These are phyloP conservation scores for Colius striatus DNA, from an alignment of 2,113 vertebrate species.

Conservation along the genomic window DNA sequence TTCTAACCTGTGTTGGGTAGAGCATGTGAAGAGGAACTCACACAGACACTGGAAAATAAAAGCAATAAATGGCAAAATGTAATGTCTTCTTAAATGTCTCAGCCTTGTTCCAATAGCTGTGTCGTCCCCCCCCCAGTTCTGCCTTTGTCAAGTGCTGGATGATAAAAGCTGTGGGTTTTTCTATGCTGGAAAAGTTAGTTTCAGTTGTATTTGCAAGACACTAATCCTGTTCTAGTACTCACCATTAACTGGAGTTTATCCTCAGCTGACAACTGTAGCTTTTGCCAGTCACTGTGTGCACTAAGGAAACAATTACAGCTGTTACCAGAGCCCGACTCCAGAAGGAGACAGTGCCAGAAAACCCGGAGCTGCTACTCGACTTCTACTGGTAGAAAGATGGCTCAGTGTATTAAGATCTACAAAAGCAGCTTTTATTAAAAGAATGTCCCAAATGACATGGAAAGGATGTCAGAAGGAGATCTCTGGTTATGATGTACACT, in stretches of 20 bases:
- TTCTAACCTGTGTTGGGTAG: background rate
- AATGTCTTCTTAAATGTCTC: too few relatives aligned
- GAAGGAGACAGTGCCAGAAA: background rate
- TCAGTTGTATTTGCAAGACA: background rate
- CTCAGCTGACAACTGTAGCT: background rate
- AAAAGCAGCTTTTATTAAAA: background rate
- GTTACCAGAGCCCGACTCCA: background rate
- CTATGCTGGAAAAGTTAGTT: background rate
- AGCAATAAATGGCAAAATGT: background rate
- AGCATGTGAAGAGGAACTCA: background rate
- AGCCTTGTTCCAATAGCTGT: background rate
- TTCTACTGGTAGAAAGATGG: background rate
- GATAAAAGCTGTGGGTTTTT: background rate
- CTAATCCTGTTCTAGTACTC: background rate
- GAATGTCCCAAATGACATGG: background rate
- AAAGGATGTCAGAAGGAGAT: background rate
- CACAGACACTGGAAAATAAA: background rate
- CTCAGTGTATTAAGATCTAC: background rate
- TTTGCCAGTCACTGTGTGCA: background rate
- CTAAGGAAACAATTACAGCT: background rate
- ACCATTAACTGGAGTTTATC: background rate
- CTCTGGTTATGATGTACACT: too few relatives aligned
- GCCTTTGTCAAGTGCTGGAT: background rate
- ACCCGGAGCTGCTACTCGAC: background rate
- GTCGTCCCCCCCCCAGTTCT: accelerated